Base-by-base conservation (phyloP, 35 echinoderm and acorn worm genomes). In the Amphiura filiformis region DNA sequence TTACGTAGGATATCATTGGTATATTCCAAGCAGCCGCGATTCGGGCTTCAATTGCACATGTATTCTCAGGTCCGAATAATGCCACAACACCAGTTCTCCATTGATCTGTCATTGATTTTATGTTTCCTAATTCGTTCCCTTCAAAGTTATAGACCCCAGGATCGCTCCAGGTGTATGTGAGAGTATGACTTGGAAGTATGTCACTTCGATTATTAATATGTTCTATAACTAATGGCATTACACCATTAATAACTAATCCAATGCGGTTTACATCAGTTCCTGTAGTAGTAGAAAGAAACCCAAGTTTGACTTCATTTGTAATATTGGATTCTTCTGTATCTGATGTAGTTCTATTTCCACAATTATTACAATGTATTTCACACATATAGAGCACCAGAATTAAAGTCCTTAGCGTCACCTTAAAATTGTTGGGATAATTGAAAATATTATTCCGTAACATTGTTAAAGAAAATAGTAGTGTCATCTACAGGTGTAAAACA, bases 1-100 rank as follows among this genome's bases (percentile, higher is more conserved):
- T 94, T 83, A 98, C 96, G 38, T 90, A 94, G 23, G 96, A 92
- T 18, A 98, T 94, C 93, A 98, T 98, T 9, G 96, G 96, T 39
- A 94, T 87, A 76, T 94, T 92, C 92, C 92, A 98, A 13, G 90
- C 92, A 30, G 90, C 84, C 0, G 96, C 92, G 15, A 98, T 76
- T 32, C 86, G 40, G 31, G 89, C 96, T 77, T 92, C 96, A 12
- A 77, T 92, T 3, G 90, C 87, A 56, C 96, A 98, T 5, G 92
- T 94, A 34, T 57, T 37, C 39, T 94, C 93, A 1, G 96, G 93
- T 37, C 93, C 96, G 37, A 98, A 90, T 57, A 98, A 94, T 1
- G 84, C 96, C 39, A 78, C 84, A 9, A 92, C 93, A 14, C 92
- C 96, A 44, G 90, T 79, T 35, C 57, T 80, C 90, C 96, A 94